These are phyloP conservation scores for Zoanthus gigantus DNA, from an alignment of 92 coral and sea anemone species.

Conservation along the genomic window DNA sequence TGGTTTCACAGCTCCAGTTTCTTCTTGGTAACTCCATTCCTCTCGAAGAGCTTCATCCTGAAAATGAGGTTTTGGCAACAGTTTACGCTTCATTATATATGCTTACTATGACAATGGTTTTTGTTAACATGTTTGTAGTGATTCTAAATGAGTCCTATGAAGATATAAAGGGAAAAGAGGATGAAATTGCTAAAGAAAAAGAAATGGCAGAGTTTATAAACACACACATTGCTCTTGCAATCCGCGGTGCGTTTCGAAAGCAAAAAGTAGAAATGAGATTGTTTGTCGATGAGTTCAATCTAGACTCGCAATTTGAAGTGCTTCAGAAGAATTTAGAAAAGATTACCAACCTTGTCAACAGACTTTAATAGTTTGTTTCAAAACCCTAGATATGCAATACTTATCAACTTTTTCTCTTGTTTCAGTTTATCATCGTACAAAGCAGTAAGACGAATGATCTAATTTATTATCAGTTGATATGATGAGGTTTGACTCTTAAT, in stretches of 20 bases:
- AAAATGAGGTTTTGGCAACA: conserved; percentile 1
- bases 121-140: conserved; percentile 54
- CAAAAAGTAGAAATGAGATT: background rate
- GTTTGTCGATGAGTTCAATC: background rate
- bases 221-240: background rate
- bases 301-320: too few relatives aligned
- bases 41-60: conserved; percentile 7
- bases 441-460: too few relatives aligned
- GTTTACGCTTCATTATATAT: conserved; percentile 13
- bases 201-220: conserved; percentile 30
- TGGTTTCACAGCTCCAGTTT: conserved; percentile 25
- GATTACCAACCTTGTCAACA: too few relatives aligned
- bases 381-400: too few relatives aligned
- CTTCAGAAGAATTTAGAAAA: too few relatives aligned
- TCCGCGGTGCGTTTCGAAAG: background rate
- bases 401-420: too few relatives aligned
- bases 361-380: too few relatives aligned
- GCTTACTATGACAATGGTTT: conserved; percentile 31
- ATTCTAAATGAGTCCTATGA: conserved; percentile 49
- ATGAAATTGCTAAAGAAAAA: background rate
- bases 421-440: too few relatives aligned
- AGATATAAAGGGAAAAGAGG: conserved; percentile 21
- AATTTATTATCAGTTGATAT: too few relatives aligned
- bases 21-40: conserved; percentile 42
- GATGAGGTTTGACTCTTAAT: too few relatives aligned